These are phyloP conservation scores for Sycophaga agraensis DNA, from an alignment of 1,140 invertebrate species.

Conservation along the genomic window DNA sequence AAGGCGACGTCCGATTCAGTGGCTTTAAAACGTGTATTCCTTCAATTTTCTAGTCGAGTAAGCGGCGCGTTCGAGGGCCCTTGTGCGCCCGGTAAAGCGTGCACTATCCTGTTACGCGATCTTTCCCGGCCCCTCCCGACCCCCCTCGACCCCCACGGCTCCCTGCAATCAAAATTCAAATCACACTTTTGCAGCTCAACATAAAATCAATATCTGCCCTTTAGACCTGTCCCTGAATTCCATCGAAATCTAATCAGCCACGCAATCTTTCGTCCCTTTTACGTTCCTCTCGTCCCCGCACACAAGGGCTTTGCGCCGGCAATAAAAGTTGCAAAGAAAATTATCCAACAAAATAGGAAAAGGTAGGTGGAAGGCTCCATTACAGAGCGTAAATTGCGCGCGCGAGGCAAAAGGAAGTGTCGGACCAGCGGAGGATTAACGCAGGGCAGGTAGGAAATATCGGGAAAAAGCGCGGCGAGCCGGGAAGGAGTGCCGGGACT, in stretches of 20 bases:
- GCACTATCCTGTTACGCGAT: constrained; percentile 61
- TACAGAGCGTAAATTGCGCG: too few relatives aligned
- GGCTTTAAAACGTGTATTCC: constrained; percentile 49
- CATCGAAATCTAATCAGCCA: constrained; percentile 45
- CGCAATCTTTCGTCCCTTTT: constrained; percentile 15
- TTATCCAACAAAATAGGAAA: too few relatives aligned
- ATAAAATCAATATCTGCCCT: constrained; percentile 58
- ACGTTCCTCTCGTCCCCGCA: background rate
- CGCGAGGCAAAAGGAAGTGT: too few relatives aligned
- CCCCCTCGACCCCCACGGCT: constrained; percentile 21
- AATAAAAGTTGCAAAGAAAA: too few relatives aligned
- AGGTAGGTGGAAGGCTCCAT: too few relatives aligned
- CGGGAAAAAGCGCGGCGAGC: too few relatives aligned
- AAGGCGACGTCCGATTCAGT: constrained; percentile 30
- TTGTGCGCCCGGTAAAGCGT: constrained; percentile 57
- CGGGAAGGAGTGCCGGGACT: too few relatives aligned
- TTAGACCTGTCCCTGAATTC: constrained; percentile 44
- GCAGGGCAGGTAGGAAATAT: too few relatives aligned
- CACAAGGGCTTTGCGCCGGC: constrained; percentile 5
- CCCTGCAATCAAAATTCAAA: constrained; percentile 60
- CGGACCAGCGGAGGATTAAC: too few relatives aligned
- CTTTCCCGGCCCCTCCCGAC: constrained; percentile 40
- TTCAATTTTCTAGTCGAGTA: constrained; percentile 57
- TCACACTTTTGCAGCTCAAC: constrained; percentile 57
- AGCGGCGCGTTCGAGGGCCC: constrained; percentile 50